Conservation (phyloP, 2,113 vertebrate genomes). For the Tauraco erythrolophus region DNA sequence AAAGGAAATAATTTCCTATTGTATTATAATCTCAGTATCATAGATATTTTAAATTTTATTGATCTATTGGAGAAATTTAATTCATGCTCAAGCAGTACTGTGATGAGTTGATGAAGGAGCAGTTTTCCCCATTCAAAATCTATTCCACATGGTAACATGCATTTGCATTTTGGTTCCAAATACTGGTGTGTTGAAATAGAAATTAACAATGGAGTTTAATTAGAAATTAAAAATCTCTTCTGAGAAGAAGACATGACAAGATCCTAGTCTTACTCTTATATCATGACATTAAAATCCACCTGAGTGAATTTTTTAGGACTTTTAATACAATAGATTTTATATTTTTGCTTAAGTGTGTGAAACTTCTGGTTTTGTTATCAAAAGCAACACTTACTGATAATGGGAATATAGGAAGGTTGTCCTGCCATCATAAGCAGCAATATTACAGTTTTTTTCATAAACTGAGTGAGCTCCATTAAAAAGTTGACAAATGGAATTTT, state of each 20-base stretch:
- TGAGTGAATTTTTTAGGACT: background rate
- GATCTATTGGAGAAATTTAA: background rate
- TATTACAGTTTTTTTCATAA: background rate
- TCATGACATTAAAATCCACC: background rate
- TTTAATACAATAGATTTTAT: background rate
- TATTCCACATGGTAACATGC: background rate
- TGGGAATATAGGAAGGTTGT: background rate
- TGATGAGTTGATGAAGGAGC: background rate
- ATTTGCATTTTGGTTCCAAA: background rate
- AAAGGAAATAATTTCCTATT: background rate
- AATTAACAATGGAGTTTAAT: background rate
- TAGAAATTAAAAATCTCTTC: background rate
- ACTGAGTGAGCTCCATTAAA: background rate
- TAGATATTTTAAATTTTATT: background rate
- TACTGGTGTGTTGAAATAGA: background rate
- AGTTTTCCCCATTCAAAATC: background rate
- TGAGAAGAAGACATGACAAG: background rate
- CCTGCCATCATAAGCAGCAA: background rate
- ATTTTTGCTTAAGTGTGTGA: background rate
- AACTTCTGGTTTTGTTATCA: background rate
- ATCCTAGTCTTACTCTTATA: background rate
- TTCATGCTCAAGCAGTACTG: background rate
- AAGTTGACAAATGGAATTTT: accelerated
- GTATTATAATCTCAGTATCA: background rate
- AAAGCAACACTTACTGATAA: background rate